Evolutionary conservation across 1,140 invertebrate species (phyloP), one percentile per base, ranked within the genome.

Genomic region (Drosophila micromelanica): DNA sequence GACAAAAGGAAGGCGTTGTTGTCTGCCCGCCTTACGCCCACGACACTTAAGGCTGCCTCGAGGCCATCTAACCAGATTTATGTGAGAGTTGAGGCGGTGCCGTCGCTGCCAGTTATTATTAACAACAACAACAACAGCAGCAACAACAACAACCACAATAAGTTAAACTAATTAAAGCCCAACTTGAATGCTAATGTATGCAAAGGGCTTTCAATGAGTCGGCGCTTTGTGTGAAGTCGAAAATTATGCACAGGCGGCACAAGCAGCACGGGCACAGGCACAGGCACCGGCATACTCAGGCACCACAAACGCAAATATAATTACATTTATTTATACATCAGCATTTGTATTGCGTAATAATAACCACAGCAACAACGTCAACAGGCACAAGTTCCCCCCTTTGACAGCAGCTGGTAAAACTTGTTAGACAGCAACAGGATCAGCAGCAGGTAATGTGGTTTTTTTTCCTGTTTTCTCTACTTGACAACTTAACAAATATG

Each of bases 271-370:
- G 52, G 55, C 79, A 30, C 17, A 17, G 17, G 17, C 17, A 2
- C 17, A 17, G 17, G 23, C n/a, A 42, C 57, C 55, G 54, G 56
- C 68, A 45, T 38, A 46, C 37, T 45, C 40, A 55, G 49, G 48
- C 40, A 56, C 37, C 59, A 49, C 69, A 77, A 85, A 65, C 68
- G 63, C 72, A 78, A 78, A 78, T 76, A 65, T 77, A 82, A 86
- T 86, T 89, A 86, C 82, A 89, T 82, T 87, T 87, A 89, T 78
- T 86, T 78, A 70, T 82, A 87, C 82, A 86, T 86, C 78, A 82
- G 82, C 84, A 73, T 65, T 78, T 76, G 74, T 76, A 87, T 78
- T 73, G 74, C 72, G 78, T 61, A 81, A 86, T 71, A 62, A 84
- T 64, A 80, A 64, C 49, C 54, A 54, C 61, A 70, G 46, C 61